Base-by-base conservation (phyloP, 2,888 invertebrate genomes). In the Thereva nobilitata region DNA sequence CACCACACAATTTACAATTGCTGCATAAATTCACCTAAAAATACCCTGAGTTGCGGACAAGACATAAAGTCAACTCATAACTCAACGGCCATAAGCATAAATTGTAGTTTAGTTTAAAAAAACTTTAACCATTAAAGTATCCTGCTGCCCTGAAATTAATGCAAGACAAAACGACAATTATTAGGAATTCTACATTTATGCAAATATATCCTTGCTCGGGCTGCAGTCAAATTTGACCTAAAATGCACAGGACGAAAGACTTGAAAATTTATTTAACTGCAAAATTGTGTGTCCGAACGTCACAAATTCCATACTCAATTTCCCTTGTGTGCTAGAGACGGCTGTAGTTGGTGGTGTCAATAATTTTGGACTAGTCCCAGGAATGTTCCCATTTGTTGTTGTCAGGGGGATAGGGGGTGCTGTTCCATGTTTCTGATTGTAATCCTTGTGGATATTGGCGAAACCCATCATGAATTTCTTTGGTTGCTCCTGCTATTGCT, bases 201-300 rank as follows among this genome's bases (percentile, higher is more conserved):
- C 50, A 61, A 61, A 61, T 61, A 42, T 41, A 61, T 49, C 40
- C 49, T 50, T 61, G 23, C 50, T 61, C 34, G 61, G 23, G 6
- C 35, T 61, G 61, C 50, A 40, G 41, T 49, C 50, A 42, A 49
- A 50, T 61, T 40, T 61, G 61, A 61, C 61, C 61, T 50, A 61
- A 61, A 61, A 23, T 23, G 23, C 23, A 23, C 23, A 23, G 23
- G 23, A 23, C 50, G 50, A 50, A 50, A 23, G 61, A 9, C 38
- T n/a, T 23, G n/a, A 38, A 56, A 50, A 61, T 61, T 61, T 61
- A 61, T 61, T n/a, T 42, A 41, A 5, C 61, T 61, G 61, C 61
- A 61, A 49, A 61, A 41, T 23, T 34, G 23, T 34, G 61, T 61
- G 34, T 40, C 7, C 34, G 49, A 12, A 35, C 37, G 44, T 50